Evolutionary conservation across 2,113 vertebrate genomes (phyloP), one percentile per base, ranked within the genome.

Genomic region (Pycnonotus jocosus): DNA sequence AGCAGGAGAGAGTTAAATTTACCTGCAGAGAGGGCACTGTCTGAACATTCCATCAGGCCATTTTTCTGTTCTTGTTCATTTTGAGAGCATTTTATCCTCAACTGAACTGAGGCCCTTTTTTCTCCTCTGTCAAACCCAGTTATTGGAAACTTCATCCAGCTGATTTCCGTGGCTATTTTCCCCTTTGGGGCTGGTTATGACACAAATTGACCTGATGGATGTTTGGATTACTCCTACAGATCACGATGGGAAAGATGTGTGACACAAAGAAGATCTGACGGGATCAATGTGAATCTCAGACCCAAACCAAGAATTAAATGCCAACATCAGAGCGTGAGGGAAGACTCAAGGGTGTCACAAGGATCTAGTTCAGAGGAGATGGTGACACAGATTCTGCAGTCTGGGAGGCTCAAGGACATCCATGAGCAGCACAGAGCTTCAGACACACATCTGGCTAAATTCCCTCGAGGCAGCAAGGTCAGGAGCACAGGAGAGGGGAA

Each of bases 51-150:
- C 72, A 78, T 31, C 68, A 81, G 74, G 71, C 28, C 65, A 19
- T 44, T 69, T 57, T 71, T 62, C 73, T 61, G 11, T 16, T 66
- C 4, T 5, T 31, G n/a, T 40, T 92, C 80, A 87, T 90, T 91
- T 25, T 88, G 38, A 89, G 53, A 45, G 54, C 0, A 3, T 83
- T 93, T 83, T 94, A 84, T 88, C 96, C 94, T 92, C 44, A 90
- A 0, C 47, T 88, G 93, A 95, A 94, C 95, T 81, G 72, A 9
- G 74, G 42, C n/a, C 45, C 21, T 77, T 86, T 81, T 51, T 76
- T 38, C 70, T 90, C 85, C 65, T 86, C 95, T 92, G 94, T 94
- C 95, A 97, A 60, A 86, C 31, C 42, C 72, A 40, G 76, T 94
- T 77, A 94, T 24, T 53, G 72, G 73, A 76, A 93, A 73, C 77